phyloP scores from a whole-genome alignment of 2,797 vertebrate genomes.

The Acanthurus lineatus region DNA sequence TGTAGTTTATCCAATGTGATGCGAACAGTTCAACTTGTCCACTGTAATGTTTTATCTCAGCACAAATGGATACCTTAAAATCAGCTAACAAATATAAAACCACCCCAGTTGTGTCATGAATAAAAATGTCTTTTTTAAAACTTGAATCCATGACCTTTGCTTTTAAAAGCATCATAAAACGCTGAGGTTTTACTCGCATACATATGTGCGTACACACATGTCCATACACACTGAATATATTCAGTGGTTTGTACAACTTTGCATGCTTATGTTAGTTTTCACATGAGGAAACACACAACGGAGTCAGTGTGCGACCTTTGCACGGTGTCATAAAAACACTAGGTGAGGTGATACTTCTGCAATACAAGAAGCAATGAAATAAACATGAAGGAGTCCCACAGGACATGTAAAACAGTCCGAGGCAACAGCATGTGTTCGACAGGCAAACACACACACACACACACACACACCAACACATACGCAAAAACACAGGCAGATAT shows the following conservation, averaged over 20 bases:
- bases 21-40: not conserved
- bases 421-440: constrained; percentile 84
- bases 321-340: constrained; percentile 27
- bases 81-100: not conserved
- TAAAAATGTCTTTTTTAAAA: not conserved
- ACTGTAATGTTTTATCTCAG: not conserved
- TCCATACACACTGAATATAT: constrained; percentile 1
- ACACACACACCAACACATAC: constrained; percentile 17
- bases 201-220: not conserved
- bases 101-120: not conserved
- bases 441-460: constrained; percentile 43
- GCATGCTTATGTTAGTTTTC: not conserved
- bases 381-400: constrained; percentile 85
- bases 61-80: not conserved
- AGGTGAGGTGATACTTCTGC: constrained; percentile 63
- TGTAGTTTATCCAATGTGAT: not conserved
- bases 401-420: constrained; percentile 81
- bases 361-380: constrained; percentile 85
- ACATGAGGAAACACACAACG: constrained; percentile 7
- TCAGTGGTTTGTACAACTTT: not conserved
- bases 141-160: not conserved
- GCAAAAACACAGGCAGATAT: not conserved
- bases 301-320: constrained; percentile 18
- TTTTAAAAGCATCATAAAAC: not conserved
- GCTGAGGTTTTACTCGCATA: not conserved